These are phyloP conservation scores for Unio delphinus DNA, from an alignment of 2,888 invertebrate species.

Conservation along the genomic window DNA sequence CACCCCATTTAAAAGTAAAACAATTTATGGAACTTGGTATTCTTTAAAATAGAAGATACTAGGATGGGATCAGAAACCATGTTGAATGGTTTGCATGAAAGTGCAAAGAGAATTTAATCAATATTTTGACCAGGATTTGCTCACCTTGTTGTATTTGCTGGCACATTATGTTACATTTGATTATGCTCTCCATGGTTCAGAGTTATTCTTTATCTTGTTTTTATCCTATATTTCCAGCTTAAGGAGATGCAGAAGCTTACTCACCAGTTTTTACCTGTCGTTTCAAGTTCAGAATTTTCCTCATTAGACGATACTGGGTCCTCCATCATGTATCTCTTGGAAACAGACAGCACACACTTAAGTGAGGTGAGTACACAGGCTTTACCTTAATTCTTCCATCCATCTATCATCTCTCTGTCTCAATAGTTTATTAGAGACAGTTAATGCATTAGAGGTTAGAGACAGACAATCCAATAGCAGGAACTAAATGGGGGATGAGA, in stretches of 20 bases:
- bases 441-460: neutral
- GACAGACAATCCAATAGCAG: neutral
- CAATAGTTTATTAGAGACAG: neutral
- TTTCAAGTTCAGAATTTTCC: slow-evolving; percentile 54
- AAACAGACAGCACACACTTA: slow-evolving; percentile 73
- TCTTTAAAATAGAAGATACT: too few relatives aligned
- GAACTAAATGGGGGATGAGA: neutral
- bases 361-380: slow-evolving; percentile 42
- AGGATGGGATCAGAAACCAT: too few relatives aligned
- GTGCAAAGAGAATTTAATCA: too few relatives aligned
- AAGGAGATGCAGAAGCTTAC: neutral
- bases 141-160: too few relatives aligned
- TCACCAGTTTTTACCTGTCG: neutral
- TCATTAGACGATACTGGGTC: slow-evolving; percentile 75
- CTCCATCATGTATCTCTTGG: slow-evolving; percentile 58
- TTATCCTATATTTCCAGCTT: neutral
- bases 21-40: too few relatives aligned
- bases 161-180: too few relatives aligned
- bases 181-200: too few relatives aligned
- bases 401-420: neutral
- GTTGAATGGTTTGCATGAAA: too few relatives aligned
- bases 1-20: too few relatives aligned
- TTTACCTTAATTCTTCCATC: too few relatives aligned
- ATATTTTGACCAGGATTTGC: too few relatives aligned
- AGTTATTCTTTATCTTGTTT: too few relatives aligned